phyloP scores from a whole-genome alignment of 2,113 vertebrate species.

The Brevimyrus niger region DNA sequence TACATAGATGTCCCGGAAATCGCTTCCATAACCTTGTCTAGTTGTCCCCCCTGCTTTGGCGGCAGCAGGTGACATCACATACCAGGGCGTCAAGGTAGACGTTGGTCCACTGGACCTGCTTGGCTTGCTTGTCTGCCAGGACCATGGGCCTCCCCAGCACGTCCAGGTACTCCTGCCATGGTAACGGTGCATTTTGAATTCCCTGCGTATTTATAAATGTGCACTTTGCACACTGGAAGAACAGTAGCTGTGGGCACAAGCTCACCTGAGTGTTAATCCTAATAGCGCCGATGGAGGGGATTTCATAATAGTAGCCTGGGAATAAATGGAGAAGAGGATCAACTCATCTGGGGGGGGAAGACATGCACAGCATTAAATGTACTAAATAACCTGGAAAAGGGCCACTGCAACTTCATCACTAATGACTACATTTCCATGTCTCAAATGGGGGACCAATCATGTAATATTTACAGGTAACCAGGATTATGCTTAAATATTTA shows the following conservation, averaged over 20 bases:
- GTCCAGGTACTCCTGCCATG: conserved; percentile 84
- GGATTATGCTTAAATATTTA: background rate
- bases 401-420: background rate
- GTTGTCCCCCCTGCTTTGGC: background rate
- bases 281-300: conserved; percentile 75
- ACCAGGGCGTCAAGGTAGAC: conserved; percentile 95
- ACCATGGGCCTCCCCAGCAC: conserved; percentile 96
- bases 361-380: background rate
- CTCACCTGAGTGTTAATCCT: conserved; percentile 76
- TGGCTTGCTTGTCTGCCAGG: conserved; percentile 71
- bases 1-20: background rate
- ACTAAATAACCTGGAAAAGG: background rate
- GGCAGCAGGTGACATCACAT: conserved; percentile 31
- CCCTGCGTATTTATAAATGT: background rate
- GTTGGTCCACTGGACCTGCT: conserved; percentile 96
- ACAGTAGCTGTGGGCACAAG: background rate
- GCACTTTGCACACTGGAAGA: background rate
- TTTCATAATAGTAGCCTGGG: conserved; percentile 76
- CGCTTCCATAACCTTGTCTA: background rate
- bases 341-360: too few relatives aligned
- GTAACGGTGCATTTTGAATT: background rate
- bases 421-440: background rate
- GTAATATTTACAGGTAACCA: background rate
- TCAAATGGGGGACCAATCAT: background rate
- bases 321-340: conserved; percentile 14